Conservation (phyloP, 2,797 vertebrate genomes). For the Hafferia zeledoni region DNA sequence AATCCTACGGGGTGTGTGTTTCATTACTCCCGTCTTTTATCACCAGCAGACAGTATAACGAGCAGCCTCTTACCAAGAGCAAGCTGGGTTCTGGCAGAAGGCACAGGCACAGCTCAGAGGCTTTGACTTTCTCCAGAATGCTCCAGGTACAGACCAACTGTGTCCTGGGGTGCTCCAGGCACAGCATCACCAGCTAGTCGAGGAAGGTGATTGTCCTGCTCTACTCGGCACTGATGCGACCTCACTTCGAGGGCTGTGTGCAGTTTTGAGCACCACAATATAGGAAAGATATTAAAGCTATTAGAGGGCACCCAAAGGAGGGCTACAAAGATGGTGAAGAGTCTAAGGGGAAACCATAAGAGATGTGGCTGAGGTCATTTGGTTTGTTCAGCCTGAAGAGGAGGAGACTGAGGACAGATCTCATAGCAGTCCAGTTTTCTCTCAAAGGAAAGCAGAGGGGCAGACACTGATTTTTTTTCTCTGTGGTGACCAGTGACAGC, state of each 20-base stretch:
- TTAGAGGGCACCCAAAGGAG: neutral
- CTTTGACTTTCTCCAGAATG: neutral
- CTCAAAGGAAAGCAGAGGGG: neutral
- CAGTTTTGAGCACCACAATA: neutral
- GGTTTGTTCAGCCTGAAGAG: neutral
- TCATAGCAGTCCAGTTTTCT: neutral
- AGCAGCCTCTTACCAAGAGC: neutral
- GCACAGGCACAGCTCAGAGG: neutral
- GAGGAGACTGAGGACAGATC: neutral
- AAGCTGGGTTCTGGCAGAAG: neutral
- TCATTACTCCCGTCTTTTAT: neutral
- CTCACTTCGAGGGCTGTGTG: neutral
- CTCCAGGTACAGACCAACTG: neutral
- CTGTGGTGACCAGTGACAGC: neutral
- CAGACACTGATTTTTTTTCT: neutral
- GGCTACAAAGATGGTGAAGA: neutral
- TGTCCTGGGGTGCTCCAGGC: neutral
- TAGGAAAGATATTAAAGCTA: neutral
- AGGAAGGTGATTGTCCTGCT: neutral
- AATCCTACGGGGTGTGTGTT: neutral
- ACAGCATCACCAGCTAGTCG: neutral
- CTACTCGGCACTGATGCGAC: neutral
- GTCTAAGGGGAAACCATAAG: neutral
- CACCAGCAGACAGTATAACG: fast-evolving
- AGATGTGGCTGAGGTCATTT: neutral